phyloP scores from a whole-genome alignment of 2,888 invertebrate species.

The Himalopsyche anomala region DNA sequence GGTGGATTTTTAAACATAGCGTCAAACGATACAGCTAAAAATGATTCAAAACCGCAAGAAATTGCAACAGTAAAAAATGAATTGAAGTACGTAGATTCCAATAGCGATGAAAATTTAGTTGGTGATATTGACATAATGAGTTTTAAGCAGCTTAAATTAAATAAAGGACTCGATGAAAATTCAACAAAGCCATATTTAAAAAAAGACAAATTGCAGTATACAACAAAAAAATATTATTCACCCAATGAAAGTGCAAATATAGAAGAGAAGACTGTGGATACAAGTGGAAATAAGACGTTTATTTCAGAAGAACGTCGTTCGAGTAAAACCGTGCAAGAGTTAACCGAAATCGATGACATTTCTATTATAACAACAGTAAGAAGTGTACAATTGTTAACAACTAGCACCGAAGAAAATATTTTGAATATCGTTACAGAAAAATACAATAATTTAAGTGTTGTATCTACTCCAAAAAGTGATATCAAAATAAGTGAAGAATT shows the following conservation, averaged over 20 bases:
- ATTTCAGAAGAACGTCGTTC: too few relatives aligned
- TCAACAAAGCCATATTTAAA: not conserved
- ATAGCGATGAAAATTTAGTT: not conserved
- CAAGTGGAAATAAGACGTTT: too few relatives aligned
- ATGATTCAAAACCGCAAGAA: not conserved
- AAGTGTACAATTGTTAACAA: not conserved
- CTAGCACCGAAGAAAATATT: not conserved
- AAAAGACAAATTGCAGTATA: not conserved
- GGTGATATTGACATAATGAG: not conserved
- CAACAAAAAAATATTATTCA: not conserved
- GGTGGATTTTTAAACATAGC: not conserved
- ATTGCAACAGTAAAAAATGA: not conserved
- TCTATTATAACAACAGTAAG: not conserved
- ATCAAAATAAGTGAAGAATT: not conserved
- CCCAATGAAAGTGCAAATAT: not conserved
- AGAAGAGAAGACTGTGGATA: too few relatives aligned
- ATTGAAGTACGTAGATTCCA: not conserved
- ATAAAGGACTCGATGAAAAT: not conserved
- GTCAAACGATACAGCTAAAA: not conserved
- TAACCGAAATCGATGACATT: not conserved
- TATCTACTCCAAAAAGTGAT: not conserved
- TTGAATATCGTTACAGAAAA: not conserved
- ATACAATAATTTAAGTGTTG: not conserved
- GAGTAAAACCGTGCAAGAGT: too few relatives aligned
- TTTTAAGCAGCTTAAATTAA: not conserved